These are phyloP conservation scores for Drosophila insularis DNA, from an alignment of 1,140 invertebrate genomes.

Conservation along the genomic window DNA sequence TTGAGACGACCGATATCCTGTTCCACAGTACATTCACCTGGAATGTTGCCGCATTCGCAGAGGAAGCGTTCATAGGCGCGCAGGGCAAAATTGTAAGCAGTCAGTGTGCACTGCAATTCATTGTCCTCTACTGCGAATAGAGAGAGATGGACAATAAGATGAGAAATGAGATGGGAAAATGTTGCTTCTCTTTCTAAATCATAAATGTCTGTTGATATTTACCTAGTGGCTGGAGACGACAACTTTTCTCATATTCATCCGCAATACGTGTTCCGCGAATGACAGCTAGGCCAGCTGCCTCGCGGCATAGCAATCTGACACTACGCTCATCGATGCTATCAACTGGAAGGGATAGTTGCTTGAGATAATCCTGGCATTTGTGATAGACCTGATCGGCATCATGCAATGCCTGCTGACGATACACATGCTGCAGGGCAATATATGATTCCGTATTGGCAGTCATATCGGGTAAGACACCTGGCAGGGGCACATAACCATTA, in stretches of 20 bases:
- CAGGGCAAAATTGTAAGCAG: constrained; percentile 95
- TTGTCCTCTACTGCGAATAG: constrained; percentile 65
- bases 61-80: constrained; percentile 95
- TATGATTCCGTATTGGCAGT: constrained; percentile 97
- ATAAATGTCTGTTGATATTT: constrained; percentile 4
- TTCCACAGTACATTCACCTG: constrained; percentile 95
- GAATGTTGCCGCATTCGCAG: constrained; percentile 93
- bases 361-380: constrained; percentile 90
- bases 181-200: not conserved
- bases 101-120: constrained; percentile 90
- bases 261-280: constrained; percentile 91
- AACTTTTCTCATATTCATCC: constrained; percentile 87
- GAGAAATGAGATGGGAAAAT: too few species aligned
- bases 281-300: constrained; percentile 90
- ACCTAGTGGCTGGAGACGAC: constrained; percentile 56
- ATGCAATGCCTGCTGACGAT: constrained; percentile 91
- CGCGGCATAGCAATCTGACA: constrained; percentile 92
- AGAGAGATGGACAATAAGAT: too few species aligned
- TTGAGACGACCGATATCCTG: constrained; percentile 94
- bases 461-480: constrained; percentile 98
- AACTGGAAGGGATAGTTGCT: constrained; percentile 88
- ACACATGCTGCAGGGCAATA: constrained; percentile 94
- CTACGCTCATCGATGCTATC: constrained; percentile 90
- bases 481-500: constrained; percentile 90
- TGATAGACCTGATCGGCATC: constrained; percentile 92